A percentile compares a stretch with the other conserved stretches of the same genome.
phyloP scores from a whole-genome alignment of 1,140 invertebrate species.

The Philaenus spumarius region DNA sequence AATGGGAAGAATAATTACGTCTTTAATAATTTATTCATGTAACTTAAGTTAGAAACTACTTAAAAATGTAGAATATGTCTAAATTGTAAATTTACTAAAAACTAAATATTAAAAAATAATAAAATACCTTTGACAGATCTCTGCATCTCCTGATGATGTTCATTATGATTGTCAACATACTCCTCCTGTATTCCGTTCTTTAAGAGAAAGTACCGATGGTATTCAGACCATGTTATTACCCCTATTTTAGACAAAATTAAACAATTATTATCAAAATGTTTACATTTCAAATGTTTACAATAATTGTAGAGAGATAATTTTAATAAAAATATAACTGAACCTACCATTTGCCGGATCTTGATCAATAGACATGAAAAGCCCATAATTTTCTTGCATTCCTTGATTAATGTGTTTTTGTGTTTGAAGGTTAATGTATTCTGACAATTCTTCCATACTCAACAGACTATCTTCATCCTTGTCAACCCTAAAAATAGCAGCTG shows the following conservation, averaged over 20 bases:
- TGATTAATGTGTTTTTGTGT: constrained; percentile 68
- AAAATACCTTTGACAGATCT: constrained; percentile 45
- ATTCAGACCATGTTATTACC: constrained; percentile 73
- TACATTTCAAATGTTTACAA: constrained; percentile 2
- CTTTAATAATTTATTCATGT: too few relatives aligned
- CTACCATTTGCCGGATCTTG: constrained; percentile 63
- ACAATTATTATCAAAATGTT: background rate
- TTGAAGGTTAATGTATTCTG: constrained; percentile 63
- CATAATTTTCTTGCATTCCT: constrained; percentile 63
- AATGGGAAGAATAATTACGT: too few relatives aligned
- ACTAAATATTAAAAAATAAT: too few relatives aligned
- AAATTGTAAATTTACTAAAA: too few relatives aligned
- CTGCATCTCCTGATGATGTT: constrained; percentile 51
- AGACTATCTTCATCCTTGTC: constrained; percentile 55
- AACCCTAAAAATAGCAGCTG: constrained; percentile 46
- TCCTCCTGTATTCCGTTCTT: constrained; percentile 56
- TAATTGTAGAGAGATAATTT: too few relatives aligned
- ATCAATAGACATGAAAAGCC: constrained; percentile 65
- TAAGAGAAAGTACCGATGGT: constrained; percentile 63
- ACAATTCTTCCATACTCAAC: constrained; percentile 57
- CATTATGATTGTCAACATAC: constrained; percentile 56
- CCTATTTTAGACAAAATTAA: constrained; percentile 38
- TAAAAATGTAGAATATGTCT: too few relatives aligned
- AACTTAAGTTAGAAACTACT: too few relatives aligned
- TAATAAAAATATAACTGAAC: background rate